Evolutionary conservation across 2,797 vertebrate genomes (phyloP), one percentile per base, ranked within the genome.

Genomic region (Linurgus olivaceus): DNA sequence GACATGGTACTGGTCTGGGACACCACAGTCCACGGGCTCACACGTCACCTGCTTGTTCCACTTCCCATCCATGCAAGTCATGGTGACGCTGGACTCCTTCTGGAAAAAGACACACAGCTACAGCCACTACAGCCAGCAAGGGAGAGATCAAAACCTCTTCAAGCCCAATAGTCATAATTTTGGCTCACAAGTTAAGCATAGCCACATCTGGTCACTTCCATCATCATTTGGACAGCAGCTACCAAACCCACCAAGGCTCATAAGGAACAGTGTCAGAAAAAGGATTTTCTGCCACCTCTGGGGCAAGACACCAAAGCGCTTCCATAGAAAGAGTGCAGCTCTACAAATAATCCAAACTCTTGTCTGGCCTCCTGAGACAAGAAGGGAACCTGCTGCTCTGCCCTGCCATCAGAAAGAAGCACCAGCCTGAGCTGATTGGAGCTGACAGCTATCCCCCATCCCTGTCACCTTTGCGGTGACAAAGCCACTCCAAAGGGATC

Each of bases 11-110:
- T 99, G 99, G 93, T 99, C 99, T 1, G 99, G 99, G 55, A 99
- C 57, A 35, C 99, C 98, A 0, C 99, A 99, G 97, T 99, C 99
- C 84, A 99, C 98, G 0, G 99, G 99, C 90, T 99, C 99, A 10
- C 99, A 99, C 0, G 98, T 98, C 48, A 99, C 99, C 96, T 99
- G 98, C 82, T 99, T 99, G 97, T 98, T 99, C 99, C 99, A 99
- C 89, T 99, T 99, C 80, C 99, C 99, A 63, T 99, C 99, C 0
- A 97, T 95, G 74, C 99, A 99, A 13, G 98, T 99, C 96, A 99
- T 98, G 29, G 98, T 99, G 95, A 99, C 33, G 2, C 96, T 98
- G 50, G 99, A 97, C 72, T 98, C 98, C 45, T 48, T 97, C 99
- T 99, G 96, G 94, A 57, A 97, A 96, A 92, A 72, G 55, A 96